A percentile compares a stretch with the other conserved stretches of the same genome.
Evolutionary conservation across 2,888 invertebrate species (phyloP).

Genomic region (Eurytoma adleriae): DNA sequence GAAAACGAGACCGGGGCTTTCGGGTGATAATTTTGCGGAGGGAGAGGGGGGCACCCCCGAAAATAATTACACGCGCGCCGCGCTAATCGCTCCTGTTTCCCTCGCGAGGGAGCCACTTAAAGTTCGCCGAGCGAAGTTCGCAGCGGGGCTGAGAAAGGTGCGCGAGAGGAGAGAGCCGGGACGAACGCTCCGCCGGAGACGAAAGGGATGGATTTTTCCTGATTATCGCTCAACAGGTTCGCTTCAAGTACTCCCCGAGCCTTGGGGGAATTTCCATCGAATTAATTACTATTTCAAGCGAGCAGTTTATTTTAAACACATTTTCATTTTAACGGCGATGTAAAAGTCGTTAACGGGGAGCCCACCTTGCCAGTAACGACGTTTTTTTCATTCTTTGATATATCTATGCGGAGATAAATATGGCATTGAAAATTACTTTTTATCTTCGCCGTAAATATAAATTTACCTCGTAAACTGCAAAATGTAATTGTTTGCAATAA

Average conservation of each 20-base stretch:
- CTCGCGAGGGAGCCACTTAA: not conserved
- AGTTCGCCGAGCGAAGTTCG: slow-evolving; percentile 16
- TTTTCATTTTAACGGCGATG: too few species aligned
- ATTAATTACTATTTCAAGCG: too few species aligned
- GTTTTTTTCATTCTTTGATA: too few species aligned
- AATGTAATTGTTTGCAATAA: too few species aligned
- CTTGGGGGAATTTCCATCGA: too few species aligned
- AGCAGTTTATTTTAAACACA: too few species aligned
- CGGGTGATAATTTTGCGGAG: slow-evolving; percentile 24
- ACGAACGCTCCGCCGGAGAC: slow-evolving; percentile 28
- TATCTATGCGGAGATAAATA: too few species aligned
- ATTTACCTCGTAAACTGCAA: too few species aligned
- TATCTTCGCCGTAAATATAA: too few species aligned
- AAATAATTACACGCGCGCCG: slow-evolving; percentile 43
- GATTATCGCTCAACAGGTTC: slow-evolving; percentile 31
- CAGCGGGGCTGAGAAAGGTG: slow-evolving; percentile 22
- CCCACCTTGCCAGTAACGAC: too few species aligned
- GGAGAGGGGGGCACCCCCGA: not conserved
- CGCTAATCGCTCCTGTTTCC: slow-evolving; percentile 34
- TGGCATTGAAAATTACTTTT: too few species aligned
- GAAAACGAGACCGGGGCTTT: slow-evolving; percentile 35
- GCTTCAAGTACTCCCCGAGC: not conserved
- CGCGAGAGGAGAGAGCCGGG: not conserved
- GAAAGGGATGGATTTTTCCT: not conserved
- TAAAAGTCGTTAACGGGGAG: too few species aligned